A percentile compares a stretch with the other conserved stretches of the same genome.
Evolutionary conservation across 2,888 invertebrate genomes (phyloP).

Genomic region (Caenorhabditis sp.): DNA sequence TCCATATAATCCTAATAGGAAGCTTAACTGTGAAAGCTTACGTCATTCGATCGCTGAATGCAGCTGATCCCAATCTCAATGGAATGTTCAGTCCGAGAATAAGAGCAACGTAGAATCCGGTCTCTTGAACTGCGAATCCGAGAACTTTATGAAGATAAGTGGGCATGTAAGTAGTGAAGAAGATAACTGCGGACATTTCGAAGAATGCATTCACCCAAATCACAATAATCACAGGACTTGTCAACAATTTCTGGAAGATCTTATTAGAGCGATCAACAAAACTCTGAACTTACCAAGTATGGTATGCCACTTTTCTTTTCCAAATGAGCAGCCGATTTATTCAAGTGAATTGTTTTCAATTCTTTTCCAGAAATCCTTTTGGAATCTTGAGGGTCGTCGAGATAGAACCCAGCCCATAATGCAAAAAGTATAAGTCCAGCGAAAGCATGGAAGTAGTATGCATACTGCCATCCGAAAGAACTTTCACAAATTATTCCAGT

Average conservation of each 20-base stretch:
- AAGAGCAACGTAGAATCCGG: slow-evolving; percentile 58
- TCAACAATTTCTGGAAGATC: slow-evolving; percentile 66
- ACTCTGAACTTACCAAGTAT: slow-evolving; percentile 59
- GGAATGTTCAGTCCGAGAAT: slow-evolving; percentile 72
- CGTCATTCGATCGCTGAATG: slow-evolving; percentile 72
- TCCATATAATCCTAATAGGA: not conserved
- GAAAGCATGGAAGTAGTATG: slow-evolving; percentile 62
- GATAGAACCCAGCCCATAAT: slow-evolving; percentile 69
- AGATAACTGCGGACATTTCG: slow-evolving; percentile 73
- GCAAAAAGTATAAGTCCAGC: slow-evolving; percentile 65
- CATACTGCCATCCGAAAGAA: slow-evolving; percentile 66
- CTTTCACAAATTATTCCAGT: slow-evolving; percentile 68
- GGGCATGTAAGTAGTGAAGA: slow-evolving; percentile 73
- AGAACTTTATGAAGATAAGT: slow-evolving; percentile 75
- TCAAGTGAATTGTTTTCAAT: slow-evolving; percentile 67
- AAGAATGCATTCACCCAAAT: slow-evolving; percentile 78
- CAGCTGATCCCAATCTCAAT: slow-evolving; percentile 70
- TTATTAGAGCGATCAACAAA: not conserved
- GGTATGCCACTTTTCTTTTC: slow-evolving; percentile 68
- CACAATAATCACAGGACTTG: slow-evolving; percentile 68
- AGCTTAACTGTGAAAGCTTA: slow-evolving; percentile 4
- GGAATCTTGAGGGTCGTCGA: slow-evolving; percentile 68
- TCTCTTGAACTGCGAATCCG: slow-evolving; percentile 55
- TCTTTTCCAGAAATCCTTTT: slow-evolving; percentile 67
- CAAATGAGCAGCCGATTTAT: slow-evolving; percentile 72